Base-by-base conservation (phyloP, 2,888 invertebrate species). In the Synergus gifuensis region DNA sequence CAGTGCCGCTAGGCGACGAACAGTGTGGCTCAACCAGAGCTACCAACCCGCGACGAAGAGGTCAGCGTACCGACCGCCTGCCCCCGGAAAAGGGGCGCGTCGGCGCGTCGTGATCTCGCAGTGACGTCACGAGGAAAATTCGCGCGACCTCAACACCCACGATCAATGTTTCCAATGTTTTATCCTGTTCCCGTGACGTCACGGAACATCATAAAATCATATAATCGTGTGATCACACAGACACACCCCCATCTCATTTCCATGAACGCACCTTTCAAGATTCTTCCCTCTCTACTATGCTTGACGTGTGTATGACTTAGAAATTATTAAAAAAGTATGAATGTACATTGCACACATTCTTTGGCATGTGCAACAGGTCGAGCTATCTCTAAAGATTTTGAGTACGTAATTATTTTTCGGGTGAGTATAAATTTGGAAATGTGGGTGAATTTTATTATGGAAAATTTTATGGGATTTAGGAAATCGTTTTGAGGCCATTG, bases 11-110 rank as follows among this genome's bases (percentile, higher is more conserved):
- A 46, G 46, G 63, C 54, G 46, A 64, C 54, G 40, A 58, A 8
- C n/a, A 36, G 58, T 76, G n/a, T n/a, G 36, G 44, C 63, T 76
- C 46, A 54, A 54, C 28, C 49, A 76, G 79, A 64, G 62, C 44
- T 64, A 54, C 79, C 79, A 79, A 79, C 66, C 76, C 64, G 42
- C 62, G 36, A 42, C 58, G 14, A 63, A 46, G 76, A 64, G 83
- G 83, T 81, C 83, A 81, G 79, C 78, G 81, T 69, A 79, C 83
- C 78, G 62, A 60, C 40, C 54, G 62, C 54, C n/a, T 54, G n/a
- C 54, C 28, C 58, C 58, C 73, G 28, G 73, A 58, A 62, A 42
- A 62, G 76, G 44, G 60, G 44, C 40, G 60, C 76, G 60, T 76
- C 76, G 76, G 76, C 62, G 76, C 42, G 42, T 40, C 42, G 76